Evolutionary conservation across 2,888 invertebrate species (phyloP), one percentile per base, ranked within the genome.

Genomic region (Amiota minor): DNA sequence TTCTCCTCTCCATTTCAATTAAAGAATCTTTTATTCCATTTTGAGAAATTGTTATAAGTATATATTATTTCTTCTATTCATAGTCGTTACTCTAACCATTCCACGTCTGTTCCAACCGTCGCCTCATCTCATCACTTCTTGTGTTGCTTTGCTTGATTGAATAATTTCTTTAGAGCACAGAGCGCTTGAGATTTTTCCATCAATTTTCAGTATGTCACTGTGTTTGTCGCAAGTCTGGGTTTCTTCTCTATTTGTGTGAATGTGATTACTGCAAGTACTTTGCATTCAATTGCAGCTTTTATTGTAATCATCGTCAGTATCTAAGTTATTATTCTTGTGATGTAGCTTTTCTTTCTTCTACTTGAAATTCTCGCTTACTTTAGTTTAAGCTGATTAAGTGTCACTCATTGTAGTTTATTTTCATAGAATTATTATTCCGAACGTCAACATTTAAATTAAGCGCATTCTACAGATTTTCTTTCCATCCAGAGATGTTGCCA

Each of bases 11-110:
- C 71, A 71, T 71, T 71, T 71, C 71, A 71, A 71, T 71, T 62
- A 71, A 62, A 49, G 71, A 46, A 62, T 71, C 71, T 71, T 71
- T 64, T 68, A 50, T 68, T 68, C 50, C 67, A 68, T 68, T 68
- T 68, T 68, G 50, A 68, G 75, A 75, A 72, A 72, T 76, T 76
- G 61, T 74, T 73, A 73, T 75, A 75, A 74, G 67, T 76, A 76
- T 74, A 65, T 69, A 55, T 71, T 70, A 74, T 73, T 71, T 76
- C 78, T 76, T 78, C 64, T 73, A 73, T 73, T 75, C 73, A 75
- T 75, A 77, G 73, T 77, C 76, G 73, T 35, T 35, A 77, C 77
- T 71, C 72, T 76, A 75, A 72, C 75, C 23, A 45, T 23, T 16
- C 50, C 50, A 20, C 35, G n/a, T 18, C 20, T 18, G 49, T 49